Evolutionary conservation across 2,113 vertebrate genomes (phyloP).

Genomic region (Chlorodrepanis virens): DNA sequence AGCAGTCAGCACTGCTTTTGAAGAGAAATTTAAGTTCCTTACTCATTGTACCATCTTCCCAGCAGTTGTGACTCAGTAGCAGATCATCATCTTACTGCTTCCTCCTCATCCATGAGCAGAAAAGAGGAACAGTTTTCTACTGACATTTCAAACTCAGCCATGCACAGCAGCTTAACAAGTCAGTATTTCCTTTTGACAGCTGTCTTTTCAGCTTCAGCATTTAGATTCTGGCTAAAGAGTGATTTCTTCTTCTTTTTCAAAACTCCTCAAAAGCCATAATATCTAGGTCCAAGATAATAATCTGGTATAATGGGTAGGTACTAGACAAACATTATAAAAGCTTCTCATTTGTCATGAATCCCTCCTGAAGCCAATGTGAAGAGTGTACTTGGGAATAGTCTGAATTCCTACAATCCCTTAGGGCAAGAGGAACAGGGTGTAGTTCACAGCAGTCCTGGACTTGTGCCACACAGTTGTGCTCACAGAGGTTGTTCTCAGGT

Average conservation of each 20-base stretch:
- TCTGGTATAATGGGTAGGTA: background rate
- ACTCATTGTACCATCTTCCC: background rate
- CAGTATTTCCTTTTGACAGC: background rate
- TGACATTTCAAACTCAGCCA: background rate
- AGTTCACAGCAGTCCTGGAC: background rate
- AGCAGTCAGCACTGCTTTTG: background rate
- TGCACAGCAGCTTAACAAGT: background rate
- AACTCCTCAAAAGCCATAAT: background rate
- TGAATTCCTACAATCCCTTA: background rate
- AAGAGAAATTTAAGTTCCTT: background rate
- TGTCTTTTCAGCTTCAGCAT: background rate
- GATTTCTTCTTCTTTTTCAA: background rate
- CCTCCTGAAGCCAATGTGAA: background rate
- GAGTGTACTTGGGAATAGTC: background rate
- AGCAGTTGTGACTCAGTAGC: background rate
- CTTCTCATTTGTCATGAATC: background rate
- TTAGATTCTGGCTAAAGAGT: background rate
- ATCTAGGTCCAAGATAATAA: background rate
- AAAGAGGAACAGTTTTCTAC: background rate
- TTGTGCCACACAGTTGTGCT: background rate
- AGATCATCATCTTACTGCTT: background rate
- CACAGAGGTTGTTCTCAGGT: background rate
- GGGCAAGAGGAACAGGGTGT: background rate
- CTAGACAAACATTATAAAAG: background rate
- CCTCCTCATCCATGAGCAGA: background rate